A percentile compares a stretch with the other conserved stretches of the same genome.
Conservation (phyloP, 2,888 invertebrate species). For the Aproaerema taeniolella region DNA sequence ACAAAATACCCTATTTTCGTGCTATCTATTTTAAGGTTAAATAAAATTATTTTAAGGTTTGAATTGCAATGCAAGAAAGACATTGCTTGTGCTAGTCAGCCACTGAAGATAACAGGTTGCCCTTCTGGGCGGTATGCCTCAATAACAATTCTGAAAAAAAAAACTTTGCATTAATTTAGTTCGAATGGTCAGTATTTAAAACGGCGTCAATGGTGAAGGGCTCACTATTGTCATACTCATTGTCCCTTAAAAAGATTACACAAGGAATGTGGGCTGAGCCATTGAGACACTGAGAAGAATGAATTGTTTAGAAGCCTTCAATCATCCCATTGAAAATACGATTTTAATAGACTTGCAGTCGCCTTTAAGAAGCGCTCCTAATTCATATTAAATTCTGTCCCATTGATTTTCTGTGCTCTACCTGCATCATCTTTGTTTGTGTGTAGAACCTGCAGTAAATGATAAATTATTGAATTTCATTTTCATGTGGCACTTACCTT, state of each 20-base stretch:
- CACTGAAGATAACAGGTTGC: slow-evolving; percentile 28
- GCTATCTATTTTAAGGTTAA: slow-evolving; percentile 15
- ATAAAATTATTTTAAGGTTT: slow-evolving; percentile 13
- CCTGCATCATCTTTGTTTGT: slow-evolving; percentile 35
- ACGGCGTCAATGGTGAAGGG: slow-evolving; percentile 52
- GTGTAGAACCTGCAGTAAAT: too few species aligned
- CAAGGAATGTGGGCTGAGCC: slow-evolving; percentile 64
- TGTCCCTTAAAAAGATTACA: slow-evolving; percentile 66
- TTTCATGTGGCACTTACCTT: too few species aligned
- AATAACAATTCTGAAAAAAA: slow-evolving; percentile 59
- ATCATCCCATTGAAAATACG: slow-evolving; percentile 71
- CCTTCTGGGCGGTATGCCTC: slow-evolving; percentile 59
- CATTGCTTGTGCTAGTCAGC: too few species aligned
- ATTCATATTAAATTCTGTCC: slow-evolving; percentile 56
- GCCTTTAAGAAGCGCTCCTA: slow-evolving; percentile 49
- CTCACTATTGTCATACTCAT: slow-evolving; percentile 52
- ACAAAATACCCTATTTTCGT: slow-evolving; percentile 24
- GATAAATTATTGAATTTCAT: too few species aligned
- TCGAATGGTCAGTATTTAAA: slow-evolving; percentile 52
- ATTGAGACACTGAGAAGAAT: slow-evolving; percentile 57
- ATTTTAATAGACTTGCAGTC: slow-evolving; percentile 74
- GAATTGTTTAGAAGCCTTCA: slow-evolving; percentile 71
- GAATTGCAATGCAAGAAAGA: too few species aligned
- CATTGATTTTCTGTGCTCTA: slow-evolving; percentile 47
- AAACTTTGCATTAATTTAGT: slow-evolving; percentile 67